A percentile compares a stretch with the other conserved stretches of the same genome.
Conservation (phyloP, 2,113 vertebrate species). For the Sinosuthora webbiana region DNA sequence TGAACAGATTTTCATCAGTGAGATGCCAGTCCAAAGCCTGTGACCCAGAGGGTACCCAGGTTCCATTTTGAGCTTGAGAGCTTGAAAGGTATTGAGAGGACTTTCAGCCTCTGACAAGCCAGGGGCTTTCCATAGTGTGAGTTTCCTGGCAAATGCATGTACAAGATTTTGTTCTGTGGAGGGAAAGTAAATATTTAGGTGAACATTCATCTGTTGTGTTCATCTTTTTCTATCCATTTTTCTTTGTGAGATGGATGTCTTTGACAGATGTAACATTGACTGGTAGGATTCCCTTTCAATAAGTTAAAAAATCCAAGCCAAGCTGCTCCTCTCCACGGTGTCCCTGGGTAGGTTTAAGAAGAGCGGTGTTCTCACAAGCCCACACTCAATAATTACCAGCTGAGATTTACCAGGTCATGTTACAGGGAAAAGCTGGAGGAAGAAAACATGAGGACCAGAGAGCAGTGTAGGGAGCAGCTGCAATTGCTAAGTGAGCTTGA, state of each 20-base stretch:
- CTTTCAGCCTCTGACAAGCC: neutral
- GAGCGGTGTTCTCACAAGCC: neutral
- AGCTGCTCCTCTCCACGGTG: neutral
- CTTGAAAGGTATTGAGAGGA: neutral
- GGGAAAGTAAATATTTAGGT: neutral
- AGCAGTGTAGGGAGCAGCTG: neutral
- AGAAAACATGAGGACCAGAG: neutral
- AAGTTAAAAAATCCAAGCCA: neutral
- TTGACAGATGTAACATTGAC: neutral
- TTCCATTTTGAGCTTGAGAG: neutral
- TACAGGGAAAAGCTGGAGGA: neutral
- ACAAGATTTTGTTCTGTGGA: neutral
- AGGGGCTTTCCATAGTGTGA: neutral
- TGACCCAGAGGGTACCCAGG: neutral
- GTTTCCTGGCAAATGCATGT: neutral
- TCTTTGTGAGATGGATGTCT: neutral
- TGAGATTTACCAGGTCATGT: neutral
- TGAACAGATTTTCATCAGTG: neutral
- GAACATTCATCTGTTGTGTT: neutral
- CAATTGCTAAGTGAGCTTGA: neutral
- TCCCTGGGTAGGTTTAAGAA: neutral
- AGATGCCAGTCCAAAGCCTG: neutral
- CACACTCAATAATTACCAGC: neutral
- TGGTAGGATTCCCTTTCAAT: accelerated
- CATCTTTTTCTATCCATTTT: neutral